Evolutionary conservation across 30 jellyfish, hydroid and myxozoan species (phyloP).

Genomic region (Hydractinia echinata): DNA sequence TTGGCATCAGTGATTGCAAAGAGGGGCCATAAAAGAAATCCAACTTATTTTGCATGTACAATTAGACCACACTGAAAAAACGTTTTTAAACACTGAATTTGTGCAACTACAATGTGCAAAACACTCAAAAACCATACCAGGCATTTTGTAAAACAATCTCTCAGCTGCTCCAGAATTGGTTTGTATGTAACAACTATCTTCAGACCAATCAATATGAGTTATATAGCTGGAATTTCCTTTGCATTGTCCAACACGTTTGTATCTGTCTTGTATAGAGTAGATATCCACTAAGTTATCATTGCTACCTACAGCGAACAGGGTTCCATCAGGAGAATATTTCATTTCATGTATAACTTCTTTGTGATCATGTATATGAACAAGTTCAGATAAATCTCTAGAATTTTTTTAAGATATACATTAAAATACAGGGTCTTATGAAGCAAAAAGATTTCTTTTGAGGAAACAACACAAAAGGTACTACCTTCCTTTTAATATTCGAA

Average conservation of each 20-base stretch:
- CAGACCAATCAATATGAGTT: slow-evolving; percentile 91
- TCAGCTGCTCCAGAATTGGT: slow-evolving; percentile 97
- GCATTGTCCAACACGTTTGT: slow-evolving; percentile 93
- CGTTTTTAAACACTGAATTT: no score
- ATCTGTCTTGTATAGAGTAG: slow-evolving; percentile 80
- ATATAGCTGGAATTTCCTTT: slow-evolving; percentile 92
- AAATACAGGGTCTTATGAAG: background rate
- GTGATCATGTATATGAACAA: slow-evolving; percentile 82
- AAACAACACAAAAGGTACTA: slow-evolving; percentile 15
- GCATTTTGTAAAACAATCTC: slow-evolving; percentile 80
- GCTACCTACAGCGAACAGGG: slow-evolving; percentile 85
- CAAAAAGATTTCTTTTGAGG: background rate
- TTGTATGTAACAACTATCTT: slow-evolving; percentile 85
- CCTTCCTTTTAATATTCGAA: slow-evolving; percentile 94
- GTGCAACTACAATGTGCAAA: background rate
- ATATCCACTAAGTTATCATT: slow-evolving; percentile 87
- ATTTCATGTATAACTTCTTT: slow-evolving; percentile 92
- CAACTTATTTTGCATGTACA: no score
- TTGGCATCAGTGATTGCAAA: no score
- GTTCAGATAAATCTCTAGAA: slow-evolving; percentile 74
- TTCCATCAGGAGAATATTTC: slow-evolving; percentile 93
- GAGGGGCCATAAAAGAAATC: no score
- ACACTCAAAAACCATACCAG: slow-evolving; percentile 40
- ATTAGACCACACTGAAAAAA: no score
- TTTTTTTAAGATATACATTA: background rate